Base-by-base conservation (phyloP, 2,888 invertebrate species). In the Willowsia nigromaculata region DNA sequence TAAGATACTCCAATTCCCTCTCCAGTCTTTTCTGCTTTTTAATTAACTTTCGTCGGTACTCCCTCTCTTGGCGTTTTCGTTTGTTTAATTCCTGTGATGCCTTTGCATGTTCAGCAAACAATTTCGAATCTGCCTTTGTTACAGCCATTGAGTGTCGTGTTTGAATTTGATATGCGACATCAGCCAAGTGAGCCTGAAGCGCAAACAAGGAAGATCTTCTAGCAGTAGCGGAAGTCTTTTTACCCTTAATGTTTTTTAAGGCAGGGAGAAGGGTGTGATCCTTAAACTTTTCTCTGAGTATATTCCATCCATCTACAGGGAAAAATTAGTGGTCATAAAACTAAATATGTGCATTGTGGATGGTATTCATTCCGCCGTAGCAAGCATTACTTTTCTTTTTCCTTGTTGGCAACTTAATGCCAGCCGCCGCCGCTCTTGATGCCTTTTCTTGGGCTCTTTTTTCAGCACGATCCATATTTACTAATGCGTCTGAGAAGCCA, bases 21-120 rank as follows among this genome's bases (percentile, higher is more conserved):
- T 91, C 85, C 27, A 90, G 59, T 15, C 84, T 88, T 33, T 81
- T 76, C 47, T 88, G 89, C 74, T 88, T 89, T 25, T 89, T 84
- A 3, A 87, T 68, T n/a, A 90, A 47, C 40, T 74, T 89, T 50
- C 90, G 22, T 15, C 89, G 27, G 7, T 65, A 82, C 1, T 22
- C 47, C 33, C 89, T 65, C 59, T 89, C 88, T n/a, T 84, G 59
- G 2, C 81, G 90, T 40, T 87, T 89, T 37, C 33, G 37, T 53
- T 86, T 89, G 18, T 25, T 18, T 27, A 50, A 2, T 30, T 37
- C 50, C 15, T 25, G 53, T 1, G 71, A 40, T 30, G 33, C 25
- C 33, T 90, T 89, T 4, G 56, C 65, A 37, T 90, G 59, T 22
- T 89, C 18, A 0, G 65, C 25, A 0, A 87, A 7, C 50, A 71